Percentiles rank a stretch among this genome's conserved stretches.
These are phyloP conservation scores for Andricus curvator DNA, from an alignment of 2,888 invertebrate species.

Conservation along the genomic window DNA sequence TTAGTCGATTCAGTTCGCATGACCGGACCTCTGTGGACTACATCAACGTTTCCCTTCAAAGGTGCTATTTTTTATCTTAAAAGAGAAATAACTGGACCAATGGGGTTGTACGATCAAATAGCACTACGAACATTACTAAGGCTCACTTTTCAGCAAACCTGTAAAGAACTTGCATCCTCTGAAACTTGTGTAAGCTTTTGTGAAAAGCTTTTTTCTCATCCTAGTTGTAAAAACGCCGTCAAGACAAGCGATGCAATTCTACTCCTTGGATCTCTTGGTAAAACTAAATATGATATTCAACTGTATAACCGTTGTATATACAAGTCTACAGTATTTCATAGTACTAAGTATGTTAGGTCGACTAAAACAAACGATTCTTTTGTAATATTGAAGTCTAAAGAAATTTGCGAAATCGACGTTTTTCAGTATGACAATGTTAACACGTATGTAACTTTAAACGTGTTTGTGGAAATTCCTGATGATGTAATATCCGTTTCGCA, in stretches of 20 bases:
- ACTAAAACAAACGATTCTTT: slow-evolving; percentile 23
- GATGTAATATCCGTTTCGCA: not conserved
- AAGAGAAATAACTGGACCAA: not conserved
- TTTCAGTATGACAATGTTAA: not conserved
- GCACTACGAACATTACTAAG: too few relatives aligned
- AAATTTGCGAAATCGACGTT: slow-evolving; percentile 21
- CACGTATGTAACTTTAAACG: not conserved
- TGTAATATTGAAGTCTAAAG: not conserved
- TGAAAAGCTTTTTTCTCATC: too few relatives aligned
- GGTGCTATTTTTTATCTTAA: not conserved
- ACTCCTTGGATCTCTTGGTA: not conserved
- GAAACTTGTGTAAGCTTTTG: too few relatives aligned
- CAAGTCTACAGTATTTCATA: slow-evolving; percentile 17
- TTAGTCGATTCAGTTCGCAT: too few relatives aligned
- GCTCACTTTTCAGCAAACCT: too few relatives aligned
- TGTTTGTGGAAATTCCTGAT: not conserved
- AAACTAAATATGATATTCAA: too few relatives aligned
- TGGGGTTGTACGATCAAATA: too few relatives aligned
- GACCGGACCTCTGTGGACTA: too few relatives aligned
- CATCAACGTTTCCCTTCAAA: too few relatives aligned
- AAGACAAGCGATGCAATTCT: not conserved
- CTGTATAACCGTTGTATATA: not conserved
- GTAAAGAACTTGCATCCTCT: not conserved
- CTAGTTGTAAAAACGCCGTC: too few relatives aligned
- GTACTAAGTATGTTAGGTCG: slow-evolving; percentile 6